Conservation (phyloP, 2,113 vertebrate genomes). For the Rostratula benghalensis region DNA sequence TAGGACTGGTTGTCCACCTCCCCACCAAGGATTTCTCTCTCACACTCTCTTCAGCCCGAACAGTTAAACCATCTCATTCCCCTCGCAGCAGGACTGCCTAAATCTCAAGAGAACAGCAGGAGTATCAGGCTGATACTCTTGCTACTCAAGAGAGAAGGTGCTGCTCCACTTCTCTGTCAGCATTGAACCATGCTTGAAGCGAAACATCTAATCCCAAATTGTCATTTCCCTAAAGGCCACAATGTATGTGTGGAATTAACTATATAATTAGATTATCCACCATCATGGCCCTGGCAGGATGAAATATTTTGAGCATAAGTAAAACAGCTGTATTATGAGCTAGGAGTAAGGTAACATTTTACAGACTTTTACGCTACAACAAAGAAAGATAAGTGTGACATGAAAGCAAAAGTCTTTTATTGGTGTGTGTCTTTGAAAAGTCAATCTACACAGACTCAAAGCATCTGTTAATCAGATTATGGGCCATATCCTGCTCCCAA, state of each 20-base stretch:
- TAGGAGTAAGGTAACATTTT: slow-evolving; percentile 56
- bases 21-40: background rate
- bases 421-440: slow-evolving; percentile 53
- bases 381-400: slow-evolving; percentile 59
- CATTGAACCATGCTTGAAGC: slow-evolving; percentile 9
- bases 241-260: slow-evolving; percentile 52
- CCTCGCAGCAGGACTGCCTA: background rate
- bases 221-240: slow-evolving; percentile 33
- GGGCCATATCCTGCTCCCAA: slow-evolving; percentile 56
- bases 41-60: background rate
- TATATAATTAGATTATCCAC: slow-evolving; percentile 53
- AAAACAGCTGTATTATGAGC: slow-evolving; percentile 60
- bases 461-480: slow-evolving; percentile 62
- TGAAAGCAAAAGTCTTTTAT: slow-evolving; percentile 65
- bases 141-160: background rate
- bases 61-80: background rate
- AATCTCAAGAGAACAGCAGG: background rate
- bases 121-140: background rate
- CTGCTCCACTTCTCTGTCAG: background rate
- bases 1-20: background rate
- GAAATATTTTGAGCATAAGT: slow-evolving; percentile 54
- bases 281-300: slow-evolving; percentile 15
- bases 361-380: slow-evolving; percentile 56
- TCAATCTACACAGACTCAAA: slow-evolving; percentile 44
- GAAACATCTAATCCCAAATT: slow-evolving; percentile 39